Conservation (phyloP, 2,113 vertebrate genomes). For the Mormoops blainvillei region DNA sequence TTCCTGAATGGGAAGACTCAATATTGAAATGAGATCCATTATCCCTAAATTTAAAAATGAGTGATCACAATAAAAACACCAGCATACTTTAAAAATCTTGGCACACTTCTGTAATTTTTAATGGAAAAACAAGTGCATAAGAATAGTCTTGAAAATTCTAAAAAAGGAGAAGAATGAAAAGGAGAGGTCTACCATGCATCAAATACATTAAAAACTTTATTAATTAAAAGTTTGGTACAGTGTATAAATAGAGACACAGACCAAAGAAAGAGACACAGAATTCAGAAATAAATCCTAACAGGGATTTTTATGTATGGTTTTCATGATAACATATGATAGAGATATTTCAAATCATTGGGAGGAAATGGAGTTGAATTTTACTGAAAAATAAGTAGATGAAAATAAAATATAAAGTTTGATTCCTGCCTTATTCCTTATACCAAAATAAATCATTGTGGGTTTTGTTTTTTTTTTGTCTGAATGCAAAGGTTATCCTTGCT, state of each 20-base stretch:
- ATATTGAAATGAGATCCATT: neutral
- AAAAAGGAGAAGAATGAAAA: neutral
- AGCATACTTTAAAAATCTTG: neutral
- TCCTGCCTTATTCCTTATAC: neutral
- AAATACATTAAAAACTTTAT: conserved; percentile 14
- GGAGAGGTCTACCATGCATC: neutral
- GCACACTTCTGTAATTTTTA: neutral
- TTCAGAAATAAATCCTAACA: neutral
- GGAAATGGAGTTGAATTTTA: neutral
- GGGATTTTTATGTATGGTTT: neutral
- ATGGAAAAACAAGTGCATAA: neutral
- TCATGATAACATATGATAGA: neutral
- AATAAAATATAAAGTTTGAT: neutral
- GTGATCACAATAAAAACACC: conserved; percentile 24
- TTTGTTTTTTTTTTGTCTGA: neutral
- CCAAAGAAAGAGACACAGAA: neutral
- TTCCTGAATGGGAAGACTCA: neutral
- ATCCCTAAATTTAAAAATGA: neutral
- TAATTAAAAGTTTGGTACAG: neutral
- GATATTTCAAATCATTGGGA: neutral
- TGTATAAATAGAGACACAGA: neutral
- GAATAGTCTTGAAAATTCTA: neutral
- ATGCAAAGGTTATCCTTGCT: neutral
- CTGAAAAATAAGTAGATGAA: neutral
- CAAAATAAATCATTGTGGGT: neutral